Evolutionary conservation across 2,888 invertebrate species (phyloP).

Genomic region (Xylota sylvarum): DNA sequence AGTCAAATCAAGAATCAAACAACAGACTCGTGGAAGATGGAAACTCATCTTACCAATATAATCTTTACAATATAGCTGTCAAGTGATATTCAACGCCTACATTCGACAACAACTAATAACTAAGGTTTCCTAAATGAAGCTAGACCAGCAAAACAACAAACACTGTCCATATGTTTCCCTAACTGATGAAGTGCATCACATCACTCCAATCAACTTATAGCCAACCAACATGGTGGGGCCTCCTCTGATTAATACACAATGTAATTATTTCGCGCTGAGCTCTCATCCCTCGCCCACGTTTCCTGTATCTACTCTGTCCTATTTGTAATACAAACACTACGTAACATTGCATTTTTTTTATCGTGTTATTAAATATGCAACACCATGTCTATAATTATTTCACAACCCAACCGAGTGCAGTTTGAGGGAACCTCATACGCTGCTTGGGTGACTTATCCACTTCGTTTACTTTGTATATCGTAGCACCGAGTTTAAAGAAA

Average conservation of each 20-base stretch:
- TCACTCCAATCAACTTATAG: background rate
- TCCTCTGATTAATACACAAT: conserved; percentile 27
- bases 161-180: background rate
- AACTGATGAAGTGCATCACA: background rate
- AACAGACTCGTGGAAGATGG: too few species aligned
- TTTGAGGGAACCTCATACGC: background rate
- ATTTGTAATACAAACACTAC: conserved; percentile 25
- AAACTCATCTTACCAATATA: too few species aligned
- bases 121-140: too few species aligned
- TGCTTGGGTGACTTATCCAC: background rate
- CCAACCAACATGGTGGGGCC: background rate
- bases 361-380: conserved; percentile 33
- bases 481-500: background rate
- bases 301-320: conserved; percentile 11
- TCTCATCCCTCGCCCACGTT: background rate
- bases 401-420: conserved; percentile 5
- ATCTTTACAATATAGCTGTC: too few species aligned
- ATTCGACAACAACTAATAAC: too few species aligned
- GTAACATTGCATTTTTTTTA: conserved; percentile 1
- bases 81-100: too few species aligned
- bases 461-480: background rate
- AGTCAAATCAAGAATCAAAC: too few species aligned
- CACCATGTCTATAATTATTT: conserved; percentile 40
- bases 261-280: conserved; percentile 10
- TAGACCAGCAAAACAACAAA: background rate